Evolutionary conservation across 2,888 invertebrate species (phyloP), one percentile per base, ranked within the genome.

Genomic region (Scaptomyza flava): DNA sequence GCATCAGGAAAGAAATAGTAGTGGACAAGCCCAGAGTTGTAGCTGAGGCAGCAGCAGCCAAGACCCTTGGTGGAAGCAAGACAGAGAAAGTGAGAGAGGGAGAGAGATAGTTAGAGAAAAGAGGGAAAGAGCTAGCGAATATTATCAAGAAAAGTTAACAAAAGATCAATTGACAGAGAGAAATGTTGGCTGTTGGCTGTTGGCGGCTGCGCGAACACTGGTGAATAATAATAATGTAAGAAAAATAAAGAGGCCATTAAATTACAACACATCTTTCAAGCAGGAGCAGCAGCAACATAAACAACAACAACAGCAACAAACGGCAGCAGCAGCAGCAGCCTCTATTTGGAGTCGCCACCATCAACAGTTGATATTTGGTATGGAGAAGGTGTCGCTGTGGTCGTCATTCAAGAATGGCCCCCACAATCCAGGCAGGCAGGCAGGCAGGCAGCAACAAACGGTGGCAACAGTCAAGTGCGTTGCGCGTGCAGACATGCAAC

Each of bases 161-260:
- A 79, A 84, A 88, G 89, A 88, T 86, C 84, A 89, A 89, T 89
- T 89, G 89, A 80, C 89, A 83, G 74, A 77, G 74, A 81, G 81
- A 79, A 77, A 84, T 77, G 85, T 79, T 72, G 68, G 20, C 50
- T 72, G 38, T 36, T 38, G 68, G 34, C 50, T 72, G 38, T 36
- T 38, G 74, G 81, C 78, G 59, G 80, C 80, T 71, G 77, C 59
- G 71, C 80, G 50, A 71, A 68, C 73, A 74, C 81, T 76, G 68
- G 73, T 71, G 81, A 82, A 80, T 83, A 80, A 80, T 74, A 80
- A 83, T 74, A 60, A 71, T 62, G 70, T 64, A 67, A 64, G 54
- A 34, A 30, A 70, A 61, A 41, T 62, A 80, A 79, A 68, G 68
- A 73, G 83, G 83, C 80, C 81, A 82, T 82, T 80, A 77, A 82